Evolutionary conservation across 2,797 vertebrate species (phyloP), one percentile per base, ranked within the genome.

Genomic region (Centroberyx gerrardi): DNA sequence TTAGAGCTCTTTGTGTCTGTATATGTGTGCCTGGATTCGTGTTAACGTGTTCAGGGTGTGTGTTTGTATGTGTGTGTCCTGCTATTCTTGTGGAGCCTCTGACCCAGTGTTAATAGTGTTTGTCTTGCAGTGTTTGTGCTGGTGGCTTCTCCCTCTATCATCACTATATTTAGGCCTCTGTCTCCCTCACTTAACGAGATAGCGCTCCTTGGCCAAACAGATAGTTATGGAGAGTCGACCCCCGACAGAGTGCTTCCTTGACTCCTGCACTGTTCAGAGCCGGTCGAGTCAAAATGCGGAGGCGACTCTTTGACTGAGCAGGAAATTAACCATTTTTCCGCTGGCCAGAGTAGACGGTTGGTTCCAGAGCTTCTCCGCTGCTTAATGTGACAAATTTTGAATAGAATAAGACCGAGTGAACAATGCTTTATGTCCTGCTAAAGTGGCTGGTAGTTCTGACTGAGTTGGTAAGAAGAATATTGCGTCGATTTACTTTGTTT

Each of bases 121-220:
- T 86, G 76, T 77, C 36, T 8, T 68, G 65, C 68, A 63, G 42
- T 83, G 84, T 84, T 87, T 82, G 80, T 76, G 29, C 49, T 7
- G 33, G 33, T 33, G 33, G 33, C 66, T 31, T 62, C 53, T 60
- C 62, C 62, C 52, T 59, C 81, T 49, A 77, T 76, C 72, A 52
- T 36, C 28, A 65, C 54, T 86, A 82, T 88, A 81, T 83, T 76
- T 72, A 76, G 72, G 22, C 72, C 7, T 59, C 63, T 59, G 63
- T 75, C 74, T 70, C 38, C 0, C 51, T 73, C 62, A 46, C 70
- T 81, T 70, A 81, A 71, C 10, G 69, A 79, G 79, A 67, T 64
- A 4, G 1, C 40, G 58, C 72, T 81, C 67, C 62, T 33, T 0
- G 28, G 40, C 55, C 70, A 66, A 62, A 76, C 71, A 79, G 61